Evolutionary conservation across 2,797 vertebrate genomes (phyloP).

Genomic region (Adrianichthys oophorus): DNA sequence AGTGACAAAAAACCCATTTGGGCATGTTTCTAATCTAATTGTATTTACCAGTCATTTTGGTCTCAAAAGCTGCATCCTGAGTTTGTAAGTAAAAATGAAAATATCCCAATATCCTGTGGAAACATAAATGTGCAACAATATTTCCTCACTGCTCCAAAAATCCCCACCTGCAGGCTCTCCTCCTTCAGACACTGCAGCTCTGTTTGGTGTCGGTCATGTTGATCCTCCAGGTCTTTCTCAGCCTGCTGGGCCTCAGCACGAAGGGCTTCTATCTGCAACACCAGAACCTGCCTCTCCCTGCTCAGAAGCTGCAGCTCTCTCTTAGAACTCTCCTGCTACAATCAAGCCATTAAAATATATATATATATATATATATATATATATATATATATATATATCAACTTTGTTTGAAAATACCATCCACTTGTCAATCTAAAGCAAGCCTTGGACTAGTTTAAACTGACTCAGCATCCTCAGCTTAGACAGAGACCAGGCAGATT

Average conservation of each 20-base stretch:
- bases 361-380: conserved; percentile 31
- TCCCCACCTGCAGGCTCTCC: conserved; percentile 81
- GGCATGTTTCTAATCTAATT: no score
- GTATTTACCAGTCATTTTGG: no score
- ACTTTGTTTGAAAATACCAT: conserved; percentile 44
- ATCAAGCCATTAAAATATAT: conserved; percentile 10
- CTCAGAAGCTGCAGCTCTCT: conserved; percentile 69
- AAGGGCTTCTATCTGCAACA: conserved; percentile 82
- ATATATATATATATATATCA: conserved; percentile 19
- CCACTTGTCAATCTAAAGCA: conserved; percentile 40
- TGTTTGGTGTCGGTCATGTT: conserved; percentile 67
- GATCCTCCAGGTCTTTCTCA: conserved; percentile 72
- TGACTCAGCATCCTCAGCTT: conserved; percentile 55
- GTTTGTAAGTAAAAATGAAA: neutral
- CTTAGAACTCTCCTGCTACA: conserved; percentile 42
- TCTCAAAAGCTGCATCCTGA: no score
- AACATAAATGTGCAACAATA: neutral
- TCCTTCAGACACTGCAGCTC: conserved; percentile 73
- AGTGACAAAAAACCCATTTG: no score
- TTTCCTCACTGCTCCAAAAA: neutral
- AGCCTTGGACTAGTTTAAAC: conserved; percentile 46
- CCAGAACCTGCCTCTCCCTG: conserved; percentile 72
- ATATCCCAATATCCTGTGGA: neutral
- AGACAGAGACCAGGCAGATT: conserved; percentile 56
- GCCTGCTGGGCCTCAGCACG: conserved; percentile 75